Conservation (phyloP, 2,797 vertebrate species). For the Sebastes reedi region DNA sequence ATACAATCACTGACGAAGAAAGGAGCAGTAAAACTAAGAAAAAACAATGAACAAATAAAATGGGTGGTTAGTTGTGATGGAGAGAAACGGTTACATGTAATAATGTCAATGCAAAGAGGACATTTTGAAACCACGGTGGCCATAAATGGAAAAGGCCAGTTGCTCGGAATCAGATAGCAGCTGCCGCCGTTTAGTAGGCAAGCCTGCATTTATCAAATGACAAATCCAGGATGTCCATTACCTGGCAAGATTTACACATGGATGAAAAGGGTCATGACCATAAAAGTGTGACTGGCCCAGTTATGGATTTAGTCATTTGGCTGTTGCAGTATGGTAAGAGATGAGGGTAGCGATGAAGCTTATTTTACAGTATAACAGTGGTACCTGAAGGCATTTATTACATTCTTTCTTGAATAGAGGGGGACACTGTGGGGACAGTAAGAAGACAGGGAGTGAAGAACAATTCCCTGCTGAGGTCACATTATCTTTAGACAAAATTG, state of each 20-base stretch:
- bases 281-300: conserved; percentile 5
- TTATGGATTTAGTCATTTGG: conserved; percentile 68
- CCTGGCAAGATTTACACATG: conserved; percentile 47
- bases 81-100: conserved; percentile 30
- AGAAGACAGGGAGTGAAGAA: conserved; percentile 75
- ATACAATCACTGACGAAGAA: conserved; percentile 21
- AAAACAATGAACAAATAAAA: conserved; percentile 1
- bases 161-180: conserved; percentile 23
- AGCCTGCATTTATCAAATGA: conserved; percentile 47
- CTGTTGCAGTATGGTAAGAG: conserved; percentile 63
- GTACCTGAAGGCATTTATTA: conserved; percentile 91
- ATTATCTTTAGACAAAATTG: conserved; percentile 37
- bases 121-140: conserved; percentile 7
- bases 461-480: conserved; percentile 45
- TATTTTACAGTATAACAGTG: conserved; percentile 81
- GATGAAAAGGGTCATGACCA: conserved; percentile 15
- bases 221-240: conserved; percentile 50
- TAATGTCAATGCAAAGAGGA: conserved; percentile 23
- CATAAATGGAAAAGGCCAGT: conserved; percentile 11
- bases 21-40: conserved; percentile 19
- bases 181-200: conserved; percentile 20
- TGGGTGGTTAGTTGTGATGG: conserved; percentile 48
- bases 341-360: conserved; percentile 79
- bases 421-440: conserved; percentile 86
- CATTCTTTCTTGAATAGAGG: conserved; percentile 91